Evolutionary conservation across 2,113 vertebrate genomes (phyloP).

Genomic region (Erythrocercus mccallii): DNA sequence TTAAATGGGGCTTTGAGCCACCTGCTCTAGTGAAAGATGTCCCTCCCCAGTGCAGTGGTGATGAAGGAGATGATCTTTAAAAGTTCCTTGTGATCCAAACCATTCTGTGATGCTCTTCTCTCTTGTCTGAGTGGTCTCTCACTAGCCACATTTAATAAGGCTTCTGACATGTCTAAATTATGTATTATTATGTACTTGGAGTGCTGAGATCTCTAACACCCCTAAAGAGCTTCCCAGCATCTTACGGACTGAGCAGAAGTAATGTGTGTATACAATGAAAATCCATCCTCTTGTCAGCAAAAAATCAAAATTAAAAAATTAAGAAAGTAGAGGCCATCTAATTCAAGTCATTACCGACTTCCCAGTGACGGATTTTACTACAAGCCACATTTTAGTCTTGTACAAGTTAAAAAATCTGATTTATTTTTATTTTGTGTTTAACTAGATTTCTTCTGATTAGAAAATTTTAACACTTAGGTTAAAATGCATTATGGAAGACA

Average conservation of each 20-base stretch:
- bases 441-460: neutral
- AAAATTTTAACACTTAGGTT: neutral
- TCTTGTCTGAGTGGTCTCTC: neutral
- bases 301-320: neutral
- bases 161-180: neutral
- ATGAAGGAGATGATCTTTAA: neutral
- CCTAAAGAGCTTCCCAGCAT: neutral
- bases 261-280: neutral
- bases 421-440: neutral
- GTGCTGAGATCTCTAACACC: neutral
- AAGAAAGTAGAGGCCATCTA: neutral
- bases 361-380: neutral
- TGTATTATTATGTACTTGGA: rapidly evolving
- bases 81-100: neutral
- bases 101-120: neutral
- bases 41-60: neutral
- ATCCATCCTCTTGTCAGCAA: neutral
- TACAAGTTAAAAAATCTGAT: neutral
- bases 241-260: neutral
- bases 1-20: neutral
- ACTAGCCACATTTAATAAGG: neutral
- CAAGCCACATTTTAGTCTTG: neutral
- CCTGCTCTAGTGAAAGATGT: neutral
- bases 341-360: rapidly evolving
- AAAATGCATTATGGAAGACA: neutral